Base-by-base conservation (phyloP, 2,888 invertebrate species). In the Drosophila ustulata region DNA sequence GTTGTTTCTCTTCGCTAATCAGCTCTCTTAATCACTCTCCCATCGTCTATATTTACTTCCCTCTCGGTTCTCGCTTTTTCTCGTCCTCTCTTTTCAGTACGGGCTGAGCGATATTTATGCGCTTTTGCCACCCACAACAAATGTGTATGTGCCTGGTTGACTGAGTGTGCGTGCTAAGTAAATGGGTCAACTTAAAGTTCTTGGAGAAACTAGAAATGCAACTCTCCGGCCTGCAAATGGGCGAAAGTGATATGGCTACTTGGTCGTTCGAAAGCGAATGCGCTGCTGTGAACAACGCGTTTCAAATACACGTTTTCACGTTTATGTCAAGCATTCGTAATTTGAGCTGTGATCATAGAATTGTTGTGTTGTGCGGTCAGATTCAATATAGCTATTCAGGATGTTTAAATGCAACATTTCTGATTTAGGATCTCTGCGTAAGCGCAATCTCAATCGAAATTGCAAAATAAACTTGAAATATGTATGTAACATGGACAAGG, bases 211-310 rank as follows among this genome's bases (percentile, higher is more conserved):
- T 85, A 88, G 88, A 78, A 75, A 71, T 76, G 55, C 88, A 73
- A 68, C 81, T 83, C 68, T 76, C 47, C 34, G 58, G 53, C 65
- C 53, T 43, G 58, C 53, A 64, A 68, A 70, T 65, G 67, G 84
- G 76, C 73, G 90, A 89, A 89, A 89, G 89, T 89, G 86, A 90
- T 89, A 77, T 89, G 76, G 75, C 70, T 75, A 80, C 80, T 85
- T 83, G 75, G 37, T 37, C 37, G 37, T 85, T 89, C 88, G 89
- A 89, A 89, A 89, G 90, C 89, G 89, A 89, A 89, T 82, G 77
- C 69, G 50, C 37, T 45, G 41, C 37, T 37, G 37, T n/a, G 11
- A 37, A 9, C 32, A 9, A 32, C 7, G 37, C n/a, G 37, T 32
- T 32, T 32, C 9, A 8, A 32, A 32, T 32, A 37, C 37, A 37